Conservation (phyloP, 2,888 invertebrate species). For the Hyppa rectilinea region DNA sequence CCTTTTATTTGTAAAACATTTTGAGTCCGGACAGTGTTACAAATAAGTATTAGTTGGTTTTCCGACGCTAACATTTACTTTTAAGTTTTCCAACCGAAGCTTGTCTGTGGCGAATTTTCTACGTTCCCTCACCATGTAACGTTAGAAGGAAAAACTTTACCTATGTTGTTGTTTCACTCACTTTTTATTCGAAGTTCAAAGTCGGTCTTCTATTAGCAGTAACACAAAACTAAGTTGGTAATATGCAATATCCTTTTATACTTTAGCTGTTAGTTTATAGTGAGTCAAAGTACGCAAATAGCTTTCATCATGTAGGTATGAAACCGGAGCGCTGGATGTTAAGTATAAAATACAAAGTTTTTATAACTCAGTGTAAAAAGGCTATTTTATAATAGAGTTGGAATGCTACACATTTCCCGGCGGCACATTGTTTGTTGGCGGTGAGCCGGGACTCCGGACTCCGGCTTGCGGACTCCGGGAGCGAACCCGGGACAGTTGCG, state of each 20-base stretch:
- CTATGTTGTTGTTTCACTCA: slow-evolving; percentile 4
- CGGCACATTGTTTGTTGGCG: slow-evolving; percentile 71
- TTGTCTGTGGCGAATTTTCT: slow-evolving; percentile 23
- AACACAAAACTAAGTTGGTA: neutral
- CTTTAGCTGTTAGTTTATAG: neutral
- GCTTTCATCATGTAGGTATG: neutral
- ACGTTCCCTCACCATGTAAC: slow-evolving; percentile 8
- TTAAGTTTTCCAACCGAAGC: slow-evolving; percentile 30
- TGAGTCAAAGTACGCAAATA: neutral
- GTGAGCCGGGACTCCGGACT: slow-evolving; percentile 53
- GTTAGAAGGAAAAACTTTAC: neutral
- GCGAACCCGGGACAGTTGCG: slow-evolving; percentile 60
- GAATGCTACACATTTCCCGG: slow-evolving; percentile 74
- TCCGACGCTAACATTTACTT: slow-evolving; percentile 15
- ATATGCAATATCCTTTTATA: neutral
- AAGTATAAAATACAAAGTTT: slow-evolving; percentile 42
- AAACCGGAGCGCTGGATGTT: slow-evolving; percentile 11
- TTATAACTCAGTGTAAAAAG: slow-evolving; percentile 49
- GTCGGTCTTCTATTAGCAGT: neutral
- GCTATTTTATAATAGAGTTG: slow-evolving; percentile 60
- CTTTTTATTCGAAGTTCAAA: slow-evolving; percentile 13
- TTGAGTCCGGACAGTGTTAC: slow-evolving; percentile 11
- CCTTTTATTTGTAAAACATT: slow-evolving; percentile 8
- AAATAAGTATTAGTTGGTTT: slow-evolving; percentile 25
- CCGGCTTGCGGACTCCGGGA: slow-evolving; percentile 37